phyloP scores from a whole-genome alignment of 2,797 vertebrate species.

The Spheniscus humboldti region DNA sequence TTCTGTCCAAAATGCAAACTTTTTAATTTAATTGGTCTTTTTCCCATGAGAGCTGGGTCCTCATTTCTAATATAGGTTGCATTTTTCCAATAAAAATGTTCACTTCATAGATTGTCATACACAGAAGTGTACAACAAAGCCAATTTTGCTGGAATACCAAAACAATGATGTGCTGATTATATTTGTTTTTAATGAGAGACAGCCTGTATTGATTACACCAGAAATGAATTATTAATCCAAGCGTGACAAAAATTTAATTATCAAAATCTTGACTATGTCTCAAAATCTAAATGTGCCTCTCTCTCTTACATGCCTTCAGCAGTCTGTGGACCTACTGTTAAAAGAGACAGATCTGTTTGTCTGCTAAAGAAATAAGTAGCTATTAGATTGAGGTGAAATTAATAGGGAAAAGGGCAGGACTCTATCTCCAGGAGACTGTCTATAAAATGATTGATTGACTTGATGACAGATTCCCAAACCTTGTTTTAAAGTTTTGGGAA shows the following conservation, averaged over 20 bases:
- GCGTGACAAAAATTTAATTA: not conserved
- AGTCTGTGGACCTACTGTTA: not conserved
- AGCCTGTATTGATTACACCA: not conserved
- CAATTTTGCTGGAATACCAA: not conserved
- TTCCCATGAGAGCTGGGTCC: not conserved
- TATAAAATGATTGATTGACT: no score
- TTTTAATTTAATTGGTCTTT: not conserved
- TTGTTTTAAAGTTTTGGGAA: not conserved
- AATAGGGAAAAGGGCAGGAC: not conserved
- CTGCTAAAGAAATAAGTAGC: not conserved
- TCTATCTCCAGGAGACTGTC: not conserved
- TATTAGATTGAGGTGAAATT: not conserved
- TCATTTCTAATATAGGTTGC: not conserved
- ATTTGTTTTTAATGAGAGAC: not conserved
- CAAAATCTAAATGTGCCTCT: not conserved
- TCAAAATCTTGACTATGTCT: not conserved
- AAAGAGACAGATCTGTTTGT: not conserved
- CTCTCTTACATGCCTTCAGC: not conserved
- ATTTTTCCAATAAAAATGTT: not conserved
- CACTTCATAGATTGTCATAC: not conserved
- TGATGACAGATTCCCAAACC: not conserved
- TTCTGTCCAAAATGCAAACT: not conserved
- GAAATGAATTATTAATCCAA: not conserved
- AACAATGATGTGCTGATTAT: not conserved
- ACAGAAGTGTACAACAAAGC: not conserved